Evolutionary conservation across 2,113 vertebrate species (phyloP), one percentile per base, ranked within the genome.

Genomic region (Sylvietta virens): DNA sequence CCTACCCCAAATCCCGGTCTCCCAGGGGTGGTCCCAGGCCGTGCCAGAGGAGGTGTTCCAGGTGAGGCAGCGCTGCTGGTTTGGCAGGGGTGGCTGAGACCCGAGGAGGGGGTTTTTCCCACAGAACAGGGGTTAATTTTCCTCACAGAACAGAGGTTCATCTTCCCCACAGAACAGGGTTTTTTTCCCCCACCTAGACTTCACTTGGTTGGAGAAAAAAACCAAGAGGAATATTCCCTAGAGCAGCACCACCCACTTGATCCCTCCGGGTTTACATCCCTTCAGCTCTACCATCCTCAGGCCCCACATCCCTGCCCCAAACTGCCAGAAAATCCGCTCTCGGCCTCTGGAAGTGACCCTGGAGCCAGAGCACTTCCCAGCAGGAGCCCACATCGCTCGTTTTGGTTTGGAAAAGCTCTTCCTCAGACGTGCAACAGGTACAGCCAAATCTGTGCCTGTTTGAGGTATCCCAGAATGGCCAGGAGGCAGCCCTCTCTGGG

Each of bases 21-120:
- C 97, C 0, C 95, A 90, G 91, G 97, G 97, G 61, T 98, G 98
- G 98, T 51, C 42, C 1, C 81, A 97, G 47, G 95, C 64, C 0
- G 90, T 98, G 65, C 98, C 98, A 0, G 91, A 97, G 11, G 97
- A 98, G 10, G 81, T 94, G 26, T 95, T 97, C 35, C 96, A 98
- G 98, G 98, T 98, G 81, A 88, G 95, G 33, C 0, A 3, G 31
- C 0, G 0, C 27, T 18, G 35, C 26, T 0, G 26, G 1, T 22
- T 40, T 56, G 58, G 16, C 7, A 6, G 48, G 23, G 33, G 18
- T 1, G 2, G 30, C 53, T 33, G 53, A 61, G 56, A 23, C 60
- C 23, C 2, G 3, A 3, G 4, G 28, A 57, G 7, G 7, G 11
- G 6, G 1, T 10, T 44, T 26, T 37, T 54, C 50, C 50, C 50